A percentile compares a stretch with the other conserved stretches of the same genome.
Evolutionary conservation across 2,888 invertebrate species (phyloP).

Genomic region (Beris morrisii): DNA sequence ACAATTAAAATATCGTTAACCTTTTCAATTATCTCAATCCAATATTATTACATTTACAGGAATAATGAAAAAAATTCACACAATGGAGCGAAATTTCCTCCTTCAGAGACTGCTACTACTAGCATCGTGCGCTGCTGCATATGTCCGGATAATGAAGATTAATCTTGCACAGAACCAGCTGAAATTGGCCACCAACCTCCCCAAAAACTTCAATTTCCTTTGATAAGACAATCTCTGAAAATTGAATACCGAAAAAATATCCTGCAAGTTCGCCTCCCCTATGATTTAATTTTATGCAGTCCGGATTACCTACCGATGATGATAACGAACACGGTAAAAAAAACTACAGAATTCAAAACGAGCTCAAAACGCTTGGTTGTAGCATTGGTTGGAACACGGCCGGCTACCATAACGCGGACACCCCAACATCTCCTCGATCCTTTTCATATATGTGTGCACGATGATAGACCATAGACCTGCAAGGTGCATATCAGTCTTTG

Average conservation of each 20-base stretch:
- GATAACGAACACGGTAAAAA: background rate
- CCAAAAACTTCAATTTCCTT: too few relatives aligned
- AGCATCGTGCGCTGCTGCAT: background rate
- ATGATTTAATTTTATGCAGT: conserved; percentile 27
- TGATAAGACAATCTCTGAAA: too few relatives aligned
- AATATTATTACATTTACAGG: too few relatives aligned
- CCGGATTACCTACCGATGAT: conserved; percentile 10
- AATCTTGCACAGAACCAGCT: too few relatives aligned
- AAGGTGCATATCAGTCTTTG: conserved; percentile 15
- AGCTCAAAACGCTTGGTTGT: conserved; percentile 1
- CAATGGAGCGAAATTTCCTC: too few relatives aligned
- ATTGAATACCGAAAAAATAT: too few relatives aligned
- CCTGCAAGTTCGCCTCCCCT: background rate
- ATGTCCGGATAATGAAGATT: background rate
- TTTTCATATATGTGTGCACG: background rate
- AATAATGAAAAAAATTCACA: too few relatives aligned
- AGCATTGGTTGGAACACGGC: conserved; percentile 12
- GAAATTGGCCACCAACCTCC: too few relatives aligned
- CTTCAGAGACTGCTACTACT: too few relatives aligned
- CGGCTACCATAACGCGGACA: background rate
- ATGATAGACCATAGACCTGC: background rate
- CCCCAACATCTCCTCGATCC: background rate
- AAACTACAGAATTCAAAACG: conserved; percentile 4
- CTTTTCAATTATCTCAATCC: too few relatives aligned
- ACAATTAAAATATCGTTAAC: too few relatives aligned